These are phyloP conservation scores for Pseudococcus longispinus DNA, from an alignment of 2,888 invertebrate genomes.

Conservation along the genomic window DNA sequence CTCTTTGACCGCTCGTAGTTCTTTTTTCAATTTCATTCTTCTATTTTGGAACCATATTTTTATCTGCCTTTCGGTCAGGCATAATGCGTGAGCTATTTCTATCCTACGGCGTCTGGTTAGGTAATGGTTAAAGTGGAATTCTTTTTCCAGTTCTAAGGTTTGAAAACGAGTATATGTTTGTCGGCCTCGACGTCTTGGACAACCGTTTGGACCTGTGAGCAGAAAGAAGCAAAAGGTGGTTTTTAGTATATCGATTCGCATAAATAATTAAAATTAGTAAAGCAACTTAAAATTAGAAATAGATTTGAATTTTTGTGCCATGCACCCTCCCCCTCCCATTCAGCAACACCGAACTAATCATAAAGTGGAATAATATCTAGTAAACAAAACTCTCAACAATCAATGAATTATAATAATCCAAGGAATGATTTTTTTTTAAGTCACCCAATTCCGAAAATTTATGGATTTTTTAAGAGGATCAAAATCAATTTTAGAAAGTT, in stretches of 20 bases:
- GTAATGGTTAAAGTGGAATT: conserved; percentile 98
- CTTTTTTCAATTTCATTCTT: conserved; percentile 61
- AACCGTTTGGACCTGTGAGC: conserved; percentile 92
- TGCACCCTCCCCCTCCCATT: too few species aligned
- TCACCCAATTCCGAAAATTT: too few species aligned
- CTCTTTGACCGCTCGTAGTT: conserved; percentile 72
- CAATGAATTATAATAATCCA: too few species aligned
- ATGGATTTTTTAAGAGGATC: too few species aligned
- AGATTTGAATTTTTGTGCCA: too few species aligned
- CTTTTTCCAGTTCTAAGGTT: conserved; percentile 96
- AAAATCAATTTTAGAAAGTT: too few species aligned
- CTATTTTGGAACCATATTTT: conserved; percentile 95
- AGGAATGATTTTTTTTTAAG: too few species aligned
- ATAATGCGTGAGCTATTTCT: conserved; percentile 95
- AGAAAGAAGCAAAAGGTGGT: background rate
- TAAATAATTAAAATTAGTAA: too few species aligned
- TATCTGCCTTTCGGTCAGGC: conserved; percentile 94
- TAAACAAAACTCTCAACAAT: too few species aligned
- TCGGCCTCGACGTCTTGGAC: conserved; percentile 90
- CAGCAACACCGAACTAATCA: too few species aligned
- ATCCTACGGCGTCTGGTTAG: conserved; percentile 94
- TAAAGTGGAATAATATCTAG: too few species aligned
- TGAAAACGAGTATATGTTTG: conserved; percentile 99
- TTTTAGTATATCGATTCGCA: background rate
- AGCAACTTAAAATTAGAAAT: too few species aligned